Base-by-base conservation (phyloP, 2,797 vertebrate genomes). In the Lepidocolaptes lacrymiger region DNA sequence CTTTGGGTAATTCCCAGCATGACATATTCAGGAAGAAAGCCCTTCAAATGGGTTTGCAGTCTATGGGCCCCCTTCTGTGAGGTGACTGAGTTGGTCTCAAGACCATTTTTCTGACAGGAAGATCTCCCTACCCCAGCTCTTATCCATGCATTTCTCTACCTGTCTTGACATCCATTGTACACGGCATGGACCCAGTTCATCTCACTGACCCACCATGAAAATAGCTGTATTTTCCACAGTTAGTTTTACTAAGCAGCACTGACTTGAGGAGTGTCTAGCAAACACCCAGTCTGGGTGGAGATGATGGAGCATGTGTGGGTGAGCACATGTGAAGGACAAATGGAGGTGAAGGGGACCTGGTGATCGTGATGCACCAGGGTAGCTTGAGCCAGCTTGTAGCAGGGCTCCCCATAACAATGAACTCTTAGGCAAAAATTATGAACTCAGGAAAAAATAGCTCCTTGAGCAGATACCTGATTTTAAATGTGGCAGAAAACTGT, bases 281-380 rank as follows among this genome's bases (percentile, higher is more conserved):
- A 74, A 49, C 21, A 48, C n/a, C 30, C 15, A 56, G 23, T 46
- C 17, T 52, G 24, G 4, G 7, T n/a, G 32, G 36, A 74, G 52
- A 67, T 10, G 10, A 9, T n/a, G n/a, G 55, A 64, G 37, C 14
- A 77, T 46, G 11, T 41, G 13, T 54, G 56, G 10, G 14, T 54
- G n/a, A 23, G 36, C 11, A 37, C 2, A 0, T 2, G 6, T n/a
- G 69, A 68, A 56, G 28, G 54, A 74, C 62, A 67, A 26, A 32
- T 3, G 5, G 49, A 75, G 7, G 9, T 52, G 41, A 79, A 66
- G 22, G 26, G 13, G 9, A 48, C 9, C 19, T 51, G 22, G 10
- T 61, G n/a, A 30, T 34, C 4, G 10, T 56, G 24, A 59, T 63
- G 21, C 28, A 30, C 6, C 0, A 0, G 1, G 15, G 32, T 30